Conservation (phyloP, 37 sponge, comb jelly and placozoan genomes). For the Eunapius fragilis region DNA sequence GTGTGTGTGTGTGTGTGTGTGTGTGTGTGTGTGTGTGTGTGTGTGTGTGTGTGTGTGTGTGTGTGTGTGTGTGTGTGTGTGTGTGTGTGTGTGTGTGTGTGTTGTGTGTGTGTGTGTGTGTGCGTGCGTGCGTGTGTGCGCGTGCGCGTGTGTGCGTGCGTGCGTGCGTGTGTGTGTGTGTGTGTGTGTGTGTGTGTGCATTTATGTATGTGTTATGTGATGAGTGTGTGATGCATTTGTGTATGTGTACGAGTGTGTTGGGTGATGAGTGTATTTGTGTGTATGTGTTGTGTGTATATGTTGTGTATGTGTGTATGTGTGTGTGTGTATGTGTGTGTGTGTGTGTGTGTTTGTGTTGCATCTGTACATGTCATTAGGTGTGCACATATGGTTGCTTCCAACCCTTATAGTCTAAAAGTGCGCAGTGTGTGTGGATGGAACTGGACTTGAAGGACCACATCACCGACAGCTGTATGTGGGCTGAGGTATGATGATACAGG, state of each 20-base stretch:
- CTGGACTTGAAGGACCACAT: constrained; percentile 43
- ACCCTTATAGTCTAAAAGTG: constrained; percentile 30
- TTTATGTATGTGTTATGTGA: neutral
- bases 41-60: neutral
- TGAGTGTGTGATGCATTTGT: neutral
- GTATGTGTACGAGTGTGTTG: too few species aligned
- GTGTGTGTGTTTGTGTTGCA: too few species aligned
- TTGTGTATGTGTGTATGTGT: too few species aligned
- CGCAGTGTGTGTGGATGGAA: constrained; percentile 55
- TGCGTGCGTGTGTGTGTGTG: too few species aligned
- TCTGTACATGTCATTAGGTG: too few species aligned
- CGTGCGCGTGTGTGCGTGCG: too few species aligned
- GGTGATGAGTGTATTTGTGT: neutral
- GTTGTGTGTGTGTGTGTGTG: too few species aligned
- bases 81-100: neutral
- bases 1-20: neutral
- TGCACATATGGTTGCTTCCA: too few species aligned
- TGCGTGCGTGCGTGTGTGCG: neutral
- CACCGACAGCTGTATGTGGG: constrained; percentile 35
- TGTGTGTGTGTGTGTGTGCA: neutral
- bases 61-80: neutral
- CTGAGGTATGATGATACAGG: neutral
- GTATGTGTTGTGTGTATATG: neutral
- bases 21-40: neutral
- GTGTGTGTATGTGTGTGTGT: too few species aligned